Conservation (phyloP, 2,797 vertebrate genomes). For the Danio aesculapii region DNA sequence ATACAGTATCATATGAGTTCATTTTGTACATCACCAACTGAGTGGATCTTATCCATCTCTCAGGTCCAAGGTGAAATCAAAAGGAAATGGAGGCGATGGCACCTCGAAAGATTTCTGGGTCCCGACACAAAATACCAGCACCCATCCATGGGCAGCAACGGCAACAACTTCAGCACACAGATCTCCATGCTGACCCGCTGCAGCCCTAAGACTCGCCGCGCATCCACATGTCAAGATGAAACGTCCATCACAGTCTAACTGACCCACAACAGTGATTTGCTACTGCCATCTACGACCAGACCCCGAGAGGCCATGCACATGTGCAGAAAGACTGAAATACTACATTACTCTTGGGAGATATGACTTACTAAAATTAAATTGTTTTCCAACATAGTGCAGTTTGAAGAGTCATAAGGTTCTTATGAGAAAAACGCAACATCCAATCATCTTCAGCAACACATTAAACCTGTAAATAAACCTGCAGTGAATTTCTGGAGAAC, state of each 20-base stretch:
- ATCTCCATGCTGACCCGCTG: constrained; percentile 93
- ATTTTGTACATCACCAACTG: neutral
- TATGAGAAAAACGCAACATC: neutral
- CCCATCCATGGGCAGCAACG: constrained; percentile 87
- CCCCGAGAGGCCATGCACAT: neutral
- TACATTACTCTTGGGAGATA: neutral
- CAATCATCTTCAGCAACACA: neutral
- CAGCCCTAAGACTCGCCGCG: constrained; percentile 87
- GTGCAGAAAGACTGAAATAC: constrained; percentile 12
- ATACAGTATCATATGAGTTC: neutral
- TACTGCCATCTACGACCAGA: neutral
- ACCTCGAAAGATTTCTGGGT: constrained; percentile 87
- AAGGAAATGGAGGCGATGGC: constrained; percentile 95
- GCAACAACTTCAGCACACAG: constrained; percentile 95
- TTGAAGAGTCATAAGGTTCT: neutral
- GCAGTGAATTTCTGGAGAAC: neutral
- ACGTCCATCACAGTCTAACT: constrained; percentile 69
- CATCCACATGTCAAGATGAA: constrained; percentile 78
- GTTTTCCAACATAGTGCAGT: neutral
- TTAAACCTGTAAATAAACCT: constrained; percentile 25
- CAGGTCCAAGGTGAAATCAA: constrained; percentile 96
- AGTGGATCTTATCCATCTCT: neutral
- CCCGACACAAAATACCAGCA: constrained; percentile 90
- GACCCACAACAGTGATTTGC: neutral
- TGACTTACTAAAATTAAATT: neutral